These are phyloP conservation scores for Phylloscopus trochilus DNA, from an alignment of 2,113 vertebrate species.

Conservation along the genomic window DNA sequence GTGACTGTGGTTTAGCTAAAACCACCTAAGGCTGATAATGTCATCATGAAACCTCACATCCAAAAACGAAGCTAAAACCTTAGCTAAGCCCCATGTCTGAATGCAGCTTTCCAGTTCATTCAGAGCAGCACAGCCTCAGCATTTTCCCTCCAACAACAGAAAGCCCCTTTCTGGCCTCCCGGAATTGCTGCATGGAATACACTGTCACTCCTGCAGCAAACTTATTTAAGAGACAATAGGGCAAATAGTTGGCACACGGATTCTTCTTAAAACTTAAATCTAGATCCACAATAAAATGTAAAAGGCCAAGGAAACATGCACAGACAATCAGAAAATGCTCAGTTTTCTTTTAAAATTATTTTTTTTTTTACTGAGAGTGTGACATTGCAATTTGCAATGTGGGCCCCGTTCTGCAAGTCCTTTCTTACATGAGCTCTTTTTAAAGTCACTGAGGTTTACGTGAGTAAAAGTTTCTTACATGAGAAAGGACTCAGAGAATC, in stretches of 20 bases:
- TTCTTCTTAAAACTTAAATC: constrained; percentile 17
- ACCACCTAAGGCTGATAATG: not conserved
- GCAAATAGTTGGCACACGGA: not conserved
- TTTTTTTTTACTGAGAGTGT: not conserved
- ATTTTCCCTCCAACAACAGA: constrained; percentile 32
- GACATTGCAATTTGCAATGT: not conserved
- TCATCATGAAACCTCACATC: not conserved
- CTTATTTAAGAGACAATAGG: constrained; percentile 54
- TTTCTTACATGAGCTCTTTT: not conserved
- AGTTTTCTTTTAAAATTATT: not conserved
- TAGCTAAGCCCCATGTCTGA: constrained; percentile 2
- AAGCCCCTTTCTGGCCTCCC: constrained; percentile 46
- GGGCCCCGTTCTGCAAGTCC: not conserved
- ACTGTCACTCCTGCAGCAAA: constrained; percentile 18
- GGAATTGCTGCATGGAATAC: not conserved
- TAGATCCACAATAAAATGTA: not conserved
- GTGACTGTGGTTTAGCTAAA: not conserved
- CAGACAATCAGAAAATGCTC: not conserved
- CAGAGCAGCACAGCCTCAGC: not conserved
- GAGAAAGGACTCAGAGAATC: not conserved
- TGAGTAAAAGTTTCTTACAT: not conserved
- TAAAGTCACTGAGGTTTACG: not conserved
- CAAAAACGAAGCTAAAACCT: not conserved
- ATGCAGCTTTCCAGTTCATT: constrained; percentile 39
- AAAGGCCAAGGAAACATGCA: not conserved